Conservation (phyloP, 2,888 invertebrate genomes). For the Folsomia candida region DNA sequence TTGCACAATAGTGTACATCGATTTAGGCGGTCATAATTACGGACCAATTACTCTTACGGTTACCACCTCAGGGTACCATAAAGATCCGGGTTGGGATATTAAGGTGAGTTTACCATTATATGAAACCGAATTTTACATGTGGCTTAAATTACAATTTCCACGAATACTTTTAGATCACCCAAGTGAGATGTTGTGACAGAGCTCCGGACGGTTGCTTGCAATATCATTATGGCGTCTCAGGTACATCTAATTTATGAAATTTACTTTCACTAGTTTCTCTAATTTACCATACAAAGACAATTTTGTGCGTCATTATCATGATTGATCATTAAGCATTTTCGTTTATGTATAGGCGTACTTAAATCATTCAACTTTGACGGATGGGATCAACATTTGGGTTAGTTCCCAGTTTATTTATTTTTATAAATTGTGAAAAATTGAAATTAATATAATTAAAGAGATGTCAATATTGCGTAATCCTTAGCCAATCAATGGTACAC, state of each 20-base stretch:
- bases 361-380: slow-evolving; percentile 51
- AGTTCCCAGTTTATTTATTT: not conserved
- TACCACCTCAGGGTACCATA: slow-evolving; percentile 50
- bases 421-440: not conserved
- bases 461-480: not conserved
- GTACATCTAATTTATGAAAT: too few species aligned
- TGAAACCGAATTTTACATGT: too few species aligned
- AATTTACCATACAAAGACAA: too few species aligned
- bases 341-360: slow-evolving; percentile 46
- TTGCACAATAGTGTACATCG: slow-evolving; percentile 51
- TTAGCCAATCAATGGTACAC: slow-evolving; percentile 50
- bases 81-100: slow-evolving; percentile 51
- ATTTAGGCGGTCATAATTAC: slow-evolving; percentile 50
- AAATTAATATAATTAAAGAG: not conserved
- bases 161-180: slow-evolving; percentile 41
- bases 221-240: slow-evolving; percentile 50
- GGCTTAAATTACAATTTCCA: too few species aligned
- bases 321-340: too few species aligned
- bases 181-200: slow-evolving; percentile 50
- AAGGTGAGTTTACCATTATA: slow-evolving; percentile 32
- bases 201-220: slow-evolving; percentile 50
- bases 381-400: slow-evolving; percentile 51
- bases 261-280: too few species aligned
- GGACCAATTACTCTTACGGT: slow-evolving; percentile 50
- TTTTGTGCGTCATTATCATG: too few species aligned